Evolutionary conservation across 1,140 invertebrate species (phyloP).

Genomic region (Pachyrhynchus sulphureomaculatus): DNA sequence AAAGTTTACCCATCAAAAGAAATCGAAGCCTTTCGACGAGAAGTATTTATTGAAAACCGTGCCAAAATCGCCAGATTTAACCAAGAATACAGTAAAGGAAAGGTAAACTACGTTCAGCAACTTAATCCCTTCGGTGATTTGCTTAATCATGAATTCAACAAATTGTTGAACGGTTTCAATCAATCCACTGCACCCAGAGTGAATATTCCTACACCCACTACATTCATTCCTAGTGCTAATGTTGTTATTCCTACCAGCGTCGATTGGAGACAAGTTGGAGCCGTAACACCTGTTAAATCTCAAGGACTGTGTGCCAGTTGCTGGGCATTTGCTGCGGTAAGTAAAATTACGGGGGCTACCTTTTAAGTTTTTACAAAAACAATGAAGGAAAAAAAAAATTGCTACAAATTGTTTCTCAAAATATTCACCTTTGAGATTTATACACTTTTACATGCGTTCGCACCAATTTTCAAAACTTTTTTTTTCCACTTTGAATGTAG

Average conservation of each 20-base stretch:
- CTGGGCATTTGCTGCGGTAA: constrained; percentile 59
- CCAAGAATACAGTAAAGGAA: constrained; percentile 63
- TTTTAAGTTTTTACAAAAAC: too few relatives aligned
- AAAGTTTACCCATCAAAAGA: constrained; percentile 68
- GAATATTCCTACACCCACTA: constrained; percentile 25
- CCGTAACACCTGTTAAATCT: constrained; percentile 43
- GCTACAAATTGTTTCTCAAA: too few relatives aligned
- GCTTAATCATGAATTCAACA: constrained; percentile 77
- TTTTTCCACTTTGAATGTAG: too few relatives aligned
- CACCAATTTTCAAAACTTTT: too few relatives aligned
- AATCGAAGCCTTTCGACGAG: constrained; percentile 78
- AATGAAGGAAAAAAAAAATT: too few relatives aligned
- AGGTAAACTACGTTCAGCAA: constrained; percentile 63
- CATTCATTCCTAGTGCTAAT: constrained; percentile 43
- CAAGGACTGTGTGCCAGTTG: constrained; percentile 54
- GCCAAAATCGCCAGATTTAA: constrained; percentile 85
- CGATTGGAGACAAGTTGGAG: constrained; percentile 46
- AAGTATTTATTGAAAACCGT: constrained; percentile 84
- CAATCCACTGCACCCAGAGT: constrained; percentile 47
- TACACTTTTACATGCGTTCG: too few relatives aligned
- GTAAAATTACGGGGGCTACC: too few relatives aligned
- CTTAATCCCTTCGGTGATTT: constrained; percentile 79
- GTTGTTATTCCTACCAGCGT: constrained; percentile 40
- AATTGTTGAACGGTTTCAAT: constrained; percentile 80
- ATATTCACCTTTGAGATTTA: too few relatives aligned